A percentile compares a stretch with the other conserved stretches of the same genome.
Evolutionary conservation across 2,888 invertebrate genomes (phyloP).

Genomic region (Boloria euphrosyne): DNA sequence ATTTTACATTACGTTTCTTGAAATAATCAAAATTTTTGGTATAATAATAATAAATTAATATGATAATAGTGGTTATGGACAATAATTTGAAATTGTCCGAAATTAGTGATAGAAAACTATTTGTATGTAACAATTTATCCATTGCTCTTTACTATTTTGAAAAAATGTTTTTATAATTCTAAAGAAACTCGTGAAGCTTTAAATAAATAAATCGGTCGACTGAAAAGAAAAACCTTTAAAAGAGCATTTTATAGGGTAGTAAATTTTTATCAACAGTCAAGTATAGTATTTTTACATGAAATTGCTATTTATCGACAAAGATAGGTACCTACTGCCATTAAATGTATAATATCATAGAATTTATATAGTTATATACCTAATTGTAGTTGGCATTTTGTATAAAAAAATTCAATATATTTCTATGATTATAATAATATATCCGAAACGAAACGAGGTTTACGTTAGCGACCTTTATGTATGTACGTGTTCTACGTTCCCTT

Average conservation of each 20-base stretch:
- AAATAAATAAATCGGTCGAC: background rate
- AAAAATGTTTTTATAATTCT: constrained; percentile 1
- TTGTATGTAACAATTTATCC: constrained; percentile 2
- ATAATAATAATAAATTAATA: constrained; percentile 15
- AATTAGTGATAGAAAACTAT: background rate
- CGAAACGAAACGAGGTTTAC: too few species aligned
- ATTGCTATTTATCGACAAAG: constrained; percentile 1
- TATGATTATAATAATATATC: too few species aligned
- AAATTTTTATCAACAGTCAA: constrained; percentile 5
- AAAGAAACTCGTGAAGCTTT: background rate
- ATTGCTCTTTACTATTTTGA: background rate
- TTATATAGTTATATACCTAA: too few species aligned
- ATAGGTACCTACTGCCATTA: background rate
- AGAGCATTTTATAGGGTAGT: background rate
- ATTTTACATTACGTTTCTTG: constrained; percentile 16
- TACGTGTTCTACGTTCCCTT: too few species aligned
- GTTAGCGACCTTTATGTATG: too few species aligned
- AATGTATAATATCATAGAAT: too few species aligned
- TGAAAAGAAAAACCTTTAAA: background rate
- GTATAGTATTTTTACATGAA: background rate
- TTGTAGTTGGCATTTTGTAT: too few species aligned
- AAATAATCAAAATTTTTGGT: constrained; percentile 17
- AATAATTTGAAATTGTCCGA: constrained; percentile 8
- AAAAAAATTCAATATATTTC: too few species aligned
- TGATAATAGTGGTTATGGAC: background rate